phyloP scores from a whole-genome alignment of 2,113 vertebrate species.

The Promerops cafer region DNA sequence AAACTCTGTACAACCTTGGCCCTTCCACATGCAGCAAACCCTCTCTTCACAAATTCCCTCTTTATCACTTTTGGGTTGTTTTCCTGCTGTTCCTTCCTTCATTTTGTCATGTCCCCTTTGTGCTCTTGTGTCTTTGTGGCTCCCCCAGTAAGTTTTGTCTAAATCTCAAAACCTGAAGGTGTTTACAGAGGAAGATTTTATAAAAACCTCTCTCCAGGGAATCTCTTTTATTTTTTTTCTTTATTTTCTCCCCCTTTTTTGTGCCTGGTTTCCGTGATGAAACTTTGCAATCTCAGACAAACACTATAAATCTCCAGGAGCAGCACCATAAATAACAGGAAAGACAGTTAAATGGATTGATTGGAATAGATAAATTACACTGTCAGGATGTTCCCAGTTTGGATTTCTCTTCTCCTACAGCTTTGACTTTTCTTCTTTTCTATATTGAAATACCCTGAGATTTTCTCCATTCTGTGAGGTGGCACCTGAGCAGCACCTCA shows the following conservation, averaged over 20 bases:
- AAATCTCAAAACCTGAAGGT: background rate
- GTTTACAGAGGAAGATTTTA: background rate
- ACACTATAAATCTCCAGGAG: background rate
- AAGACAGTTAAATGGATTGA: background rate
- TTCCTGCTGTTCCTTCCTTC: background rate
- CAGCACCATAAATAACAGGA: background rate
- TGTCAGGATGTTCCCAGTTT: background rate
- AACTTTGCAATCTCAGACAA: background rate
- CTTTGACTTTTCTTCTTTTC: background rate
- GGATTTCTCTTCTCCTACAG: background rate
- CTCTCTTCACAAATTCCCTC: background rate
- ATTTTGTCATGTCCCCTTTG: background rate
- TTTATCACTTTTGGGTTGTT: background rate
- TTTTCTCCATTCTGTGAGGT: background rate
- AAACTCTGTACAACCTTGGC: background rate
- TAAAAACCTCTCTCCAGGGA: background rate
- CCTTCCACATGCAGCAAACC: background rate
- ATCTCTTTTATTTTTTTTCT: no score
- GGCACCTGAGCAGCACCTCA: background rate
- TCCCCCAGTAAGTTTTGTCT: background rate
- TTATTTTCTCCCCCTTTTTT: accelerated
- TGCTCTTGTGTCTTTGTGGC: background rate
- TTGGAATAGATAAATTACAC: background rate
- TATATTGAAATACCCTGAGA: background rate
- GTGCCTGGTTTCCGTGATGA: background rate